These are phyloP conservation scores for Andrena bucephala DNA, from an alignment of 2,888 invertebrate species.

Conservation along the genomic window DNA sequence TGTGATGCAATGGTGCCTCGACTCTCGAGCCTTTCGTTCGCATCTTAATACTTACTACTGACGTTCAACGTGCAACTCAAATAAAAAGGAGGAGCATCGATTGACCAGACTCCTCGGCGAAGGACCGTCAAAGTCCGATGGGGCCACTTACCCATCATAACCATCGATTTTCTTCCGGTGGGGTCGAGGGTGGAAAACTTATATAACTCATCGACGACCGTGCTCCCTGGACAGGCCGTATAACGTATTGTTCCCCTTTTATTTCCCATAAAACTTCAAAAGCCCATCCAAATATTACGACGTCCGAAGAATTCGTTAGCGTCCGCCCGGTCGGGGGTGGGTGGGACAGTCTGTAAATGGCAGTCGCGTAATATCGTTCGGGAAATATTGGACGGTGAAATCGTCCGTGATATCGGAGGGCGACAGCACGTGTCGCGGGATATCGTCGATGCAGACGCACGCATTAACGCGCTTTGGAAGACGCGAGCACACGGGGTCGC, in stretches of 20 bases:
- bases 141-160: constrained; percentile 34
- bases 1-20: no score
- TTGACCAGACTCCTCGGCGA: constrained; percentile 10
- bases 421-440: constrained; percentile 4
- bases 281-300: constrained; percentile 48
- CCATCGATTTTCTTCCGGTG: constrained; percentile 47
- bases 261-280: constrained; percentile 57
- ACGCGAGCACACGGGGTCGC: constrained; percentile 10
- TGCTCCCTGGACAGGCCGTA: constrained; percentile 14
- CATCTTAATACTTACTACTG: not conserved
- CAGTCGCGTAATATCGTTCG: constrained; percentile 48
- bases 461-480: constrained; percentile 24
- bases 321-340: not conserved
- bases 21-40: not conserved
- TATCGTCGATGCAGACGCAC: constrained; percentile 15
- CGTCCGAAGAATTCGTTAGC: constrained; percentile 48
- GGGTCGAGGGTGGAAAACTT: constrained; percentile 21
- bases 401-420: constrained; percentile 46
- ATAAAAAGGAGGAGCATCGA: constrained; percentile 10
- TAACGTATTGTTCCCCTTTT: constrained; percentile 54
- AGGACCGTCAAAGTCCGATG: constrained; percentile 25
- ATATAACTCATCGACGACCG: constrained; percentile 43
- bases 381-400: constrained; percentile 72
- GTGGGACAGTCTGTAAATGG: constrained; percentile 33
- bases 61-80: constrained; percentile 1